Evolutionary conservation across 2,888 invertebrate species (phyloP), one percentile per base, ranked within the genome.

Genomic region (Coleophora flavipennella): DNA sequence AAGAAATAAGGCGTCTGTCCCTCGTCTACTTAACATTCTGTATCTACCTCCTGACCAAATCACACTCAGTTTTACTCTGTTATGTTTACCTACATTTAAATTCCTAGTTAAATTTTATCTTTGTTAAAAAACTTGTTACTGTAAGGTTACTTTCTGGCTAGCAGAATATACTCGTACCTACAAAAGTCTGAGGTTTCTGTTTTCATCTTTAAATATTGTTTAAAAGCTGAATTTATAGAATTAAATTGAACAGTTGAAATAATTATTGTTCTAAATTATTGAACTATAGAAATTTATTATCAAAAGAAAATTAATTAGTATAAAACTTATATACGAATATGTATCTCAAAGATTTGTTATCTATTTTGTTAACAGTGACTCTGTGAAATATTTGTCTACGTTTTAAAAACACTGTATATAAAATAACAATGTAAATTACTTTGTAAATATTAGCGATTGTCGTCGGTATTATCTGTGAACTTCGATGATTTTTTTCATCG

Each of bases 401-500:
- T 45, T 46, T 44, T 43, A 38, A 46, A 33, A 38, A 45, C 39
- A 42, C 37, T 53, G 49, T 46, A 45, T 43, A 52, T 59, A 62
- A 47, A 53, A 45, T 59, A 46, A 46, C 48, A 49, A 51, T 49
- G 42, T 42, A 34, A 43, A 50, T 59, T 54, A 50, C 44, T 48
- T 38, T 77, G 77, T 76, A 78, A 49, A 78, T 76, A 76, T 57
- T 72, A 72, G 61, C 46, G 47, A 51, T 59, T 44, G 61, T 59
- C 65, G 69, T 70, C 3, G 6, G 6, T 20, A 20, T 20, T 20
- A 74, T 71, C 67, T 74, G 75, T 74, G 62, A 62, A 63, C 63
- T 65, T 48, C 57, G 64, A 54, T 62, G 61, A 59, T 52, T 48
- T 11, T 49, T 53, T 48, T 64, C 65, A 65, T 58, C 64, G 47